These are phyloP conservation scores for Zaprionus bogoriensis DNA, from an alignment of 2,888 invertebrate genomes.

Conservation along the genomic window DNA sequence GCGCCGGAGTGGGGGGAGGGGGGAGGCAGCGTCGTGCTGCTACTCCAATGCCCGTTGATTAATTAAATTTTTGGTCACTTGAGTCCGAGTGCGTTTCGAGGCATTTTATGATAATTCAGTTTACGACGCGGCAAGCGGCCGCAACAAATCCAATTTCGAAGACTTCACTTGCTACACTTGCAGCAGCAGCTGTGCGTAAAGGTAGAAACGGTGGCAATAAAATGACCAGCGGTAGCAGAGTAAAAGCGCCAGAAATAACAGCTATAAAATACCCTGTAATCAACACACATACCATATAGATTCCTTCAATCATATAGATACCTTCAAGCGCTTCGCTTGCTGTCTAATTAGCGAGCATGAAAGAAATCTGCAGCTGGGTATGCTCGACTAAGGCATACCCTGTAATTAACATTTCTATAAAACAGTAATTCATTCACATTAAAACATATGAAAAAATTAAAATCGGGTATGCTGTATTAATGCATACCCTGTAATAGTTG, in stretches of 20 bases:
- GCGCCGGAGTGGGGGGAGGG: background rate
- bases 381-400: no score
- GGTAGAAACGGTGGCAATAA: constrained; percentile 22
- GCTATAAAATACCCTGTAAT: background rate
- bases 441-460: no score
- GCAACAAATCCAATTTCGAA: constrained; percentile 30
- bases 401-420: no score
- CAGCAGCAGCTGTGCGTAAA: constrained; percentile 31
- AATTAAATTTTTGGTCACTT: constrained; percentile 54
- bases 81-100: constrained; percentile 16
- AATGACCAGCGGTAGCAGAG: background rate
- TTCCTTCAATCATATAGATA: no score
- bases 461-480: no score
- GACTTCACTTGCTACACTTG: constrained; percentile 14
- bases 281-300: no score
- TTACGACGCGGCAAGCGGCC: constrained; percentile 42
- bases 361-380: no score
- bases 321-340: no score
- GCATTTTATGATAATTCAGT: constrained; percentile 34
- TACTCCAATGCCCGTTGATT: constrained; percentile 21
- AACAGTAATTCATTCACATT: no score
- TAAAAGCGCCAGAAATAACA: background rate
- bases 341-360: no score
- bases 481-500: no score
- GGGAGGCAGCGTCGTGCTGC: background rate